phyloP scores from a whole-genome alignment of 2,888 invertebrate species.

The Parnassius apollo region DNA sequence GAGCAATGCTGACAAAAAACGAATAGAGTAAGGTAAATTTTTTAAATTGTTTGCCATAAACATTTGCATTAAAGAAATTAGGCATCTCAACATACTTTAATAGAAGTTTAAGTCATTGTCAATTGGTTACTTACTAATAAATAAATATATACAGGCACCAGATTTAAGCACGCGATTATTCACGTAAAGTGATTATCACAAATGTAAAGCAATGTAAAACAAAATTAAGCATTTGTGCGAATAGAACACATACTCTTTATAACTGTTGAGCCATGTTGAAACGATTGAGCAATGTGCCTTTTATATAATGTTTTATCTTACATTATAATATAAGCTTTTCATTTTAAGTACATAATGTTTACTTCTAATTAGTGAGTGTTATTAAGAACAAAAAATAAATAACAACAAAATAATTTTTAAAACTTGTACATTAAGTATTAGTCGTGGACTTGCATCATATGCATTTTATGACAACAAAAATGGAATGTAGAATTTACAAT shows the following conservation, averaged over 20 bases:
- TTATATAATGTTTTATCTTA: conserved; percentile 37
- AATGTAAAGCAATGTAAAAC: conserved; percentile 33
- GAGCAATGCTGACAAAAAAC: conserved; percentile 5
- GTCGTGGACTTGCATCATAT: conserved; percentile 80
- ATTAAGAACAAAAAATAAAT: conserved; percentile 58
- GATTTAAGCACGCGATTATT: conserved; percentile 54
- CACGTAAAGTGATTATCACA: conserved; percentile 39
- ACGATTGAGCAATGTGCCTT: conserved; percentile 61
- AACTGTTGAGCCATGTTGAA: conserved; percentile 60
- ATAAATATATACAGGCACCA: conserved; percentile 47
- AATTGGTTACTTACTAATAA: conserved; percentile 19
- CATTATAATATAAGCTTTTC: conserved; percentile 44
- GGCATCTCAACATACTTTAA: conserved; percentile 6
- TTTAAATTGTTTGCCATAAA: too few relatives aligned
- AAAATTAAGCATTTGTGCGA: conserved; percentile 68
- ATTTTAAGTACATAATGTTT: conserved; percentile 41
- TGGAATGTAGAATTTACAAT: conserved; percentile 79
- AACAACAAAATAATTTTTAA: conserved; percentile 41
- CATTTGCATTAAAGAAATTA: too few relatives aligned
- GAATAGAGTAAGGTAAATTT: background rate
- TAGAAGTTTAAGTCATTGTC: conserved; percentile 17
- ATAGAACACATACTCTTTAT: conserved; percentile 47
- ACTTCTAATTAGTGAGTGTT: conserved; percentile 32
- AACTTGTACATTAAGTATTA: conserved; percentile 60
- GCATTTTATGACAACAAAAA: conserved; percentile 66